phyloP scores from a whole-genome alignment of 2,888 invertebrate species.

The Scaeva pyrastri region DNA sequence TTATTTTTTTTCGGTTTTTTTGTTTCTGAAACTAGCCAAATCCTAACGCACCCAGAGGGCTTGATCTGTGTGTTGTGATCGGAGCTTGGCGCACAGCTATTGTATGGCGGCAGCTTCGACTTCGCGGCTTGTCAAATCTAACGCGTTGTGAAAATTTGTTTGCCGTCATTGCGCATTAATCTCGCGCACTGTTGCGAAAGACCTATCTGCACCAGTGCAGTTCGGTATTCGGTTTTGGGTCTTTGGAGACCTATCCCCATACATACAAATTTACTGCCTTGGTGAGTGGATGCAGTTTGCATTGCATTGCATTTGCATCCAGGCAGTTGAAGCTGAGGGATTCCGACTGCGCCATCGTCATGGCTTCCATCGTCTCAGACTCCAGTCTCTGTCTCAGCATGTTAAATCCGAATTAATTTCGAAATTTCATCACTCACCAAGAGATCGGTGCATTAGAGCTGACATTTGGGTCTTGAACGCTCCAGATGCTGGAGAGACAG shows the following conservation, averaged over 20 bases:
- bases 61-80: constrained; percentile 40
- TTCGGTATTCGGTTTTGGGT: constrained; percentile 23
- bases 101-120: constrained; percentile 12
- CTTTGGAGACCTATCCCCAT: constrained; percentile 63
- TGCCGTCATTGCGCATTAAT: constrained; percentile 71
- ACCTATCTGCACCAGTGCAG: constrained; percentile 1
- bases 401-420: constrained; percentile 70
- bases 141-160: constrained; percentile 71
- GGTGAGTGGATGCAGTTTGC: constrained; percentile 33
- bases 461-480: constrained; percentile 67
- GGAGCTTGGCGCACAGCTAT: constrained; percentile 41
- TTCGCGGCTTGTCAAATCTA: constrained; percentile 53
- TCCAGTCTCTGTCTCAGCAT: too few relatives aligned
- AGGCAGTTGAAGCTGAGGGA: constrained; percentile 25
- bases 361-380: constrained; percentile 11
- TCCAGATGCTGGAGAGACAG: constrained; percentile 1
- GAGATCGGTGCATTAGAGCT: constrained; percentile 66
- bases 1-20: constrained; percentile 22
- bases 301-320: constrained; percentile 45
- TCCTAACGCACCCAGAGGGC: constrained; percentile 32
- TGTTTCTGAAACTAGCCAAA: constrained; percentile 12
- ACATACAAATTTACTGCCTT: constrained; percentile 46
- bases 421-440: constrained; percentile 74
- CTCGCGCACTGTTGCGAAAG: constrained; percentile 59
- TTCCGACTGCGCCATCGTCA: constrained; percentile 1